Conservation (phyloP, 2,888 invertebrate species). For the Argyra leucocephala region DNA sequence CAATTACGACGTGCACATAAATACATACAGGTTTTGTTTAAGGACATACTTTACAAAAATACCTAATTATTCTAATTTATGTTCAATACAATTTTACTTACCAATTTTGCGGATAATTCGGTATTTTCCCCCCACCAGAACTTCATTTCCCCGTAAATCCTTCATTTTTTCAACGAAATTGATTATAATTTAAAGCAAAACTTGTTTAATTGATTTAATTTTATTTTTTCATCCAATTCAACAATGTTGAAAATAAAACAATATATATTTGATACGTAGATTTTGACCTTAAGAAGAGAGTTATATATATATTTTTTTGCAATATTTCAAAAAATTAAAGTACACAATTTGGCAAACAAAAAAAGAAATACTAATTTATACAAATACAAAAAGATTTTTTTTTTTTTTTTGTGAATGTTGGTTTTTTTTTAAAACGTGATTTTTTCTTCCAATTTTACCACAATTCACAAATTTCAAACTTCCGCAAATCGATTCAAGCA, state of each 20-base stretch:
- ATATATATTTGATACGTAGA: neutral
- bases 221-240: slow-evolving; percentile 1
- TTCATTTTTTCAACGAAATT: slow-evolving; percentile 31
- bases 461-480: neutral
- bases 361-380: no score
- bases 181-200: neutral
- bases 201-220: neutral
- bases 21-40: slow-evolving; percentile 4
- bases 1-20: neutral
- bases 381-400: neutral
- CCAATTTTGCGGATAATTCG: slow-evolving; percentile 94
- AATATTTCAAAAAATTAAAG: neutral
- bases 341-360: slow-evolving; percentile 9
- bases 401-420: neutral
- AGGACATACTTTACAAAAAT: neutral
- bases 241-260: neutral
- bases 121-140: slow-evolving; percentile 85
- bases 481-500: neutral
- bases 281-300: neutral
- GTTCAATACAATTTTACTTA: slow-evolving; percentile 26
- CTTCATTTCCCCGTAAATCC: slow-evolving; percentile 48
- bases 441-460: neutral
- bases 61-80: neutral
- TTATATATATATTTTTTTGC: neutral
- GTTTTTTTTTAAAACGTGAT: neutral